A percentile compares a stretch with the other conserved stretches of the same genome.
Conservation (phyloP, 2,888 invertebrate species). For the Eretmocerus hayati region DNA sequence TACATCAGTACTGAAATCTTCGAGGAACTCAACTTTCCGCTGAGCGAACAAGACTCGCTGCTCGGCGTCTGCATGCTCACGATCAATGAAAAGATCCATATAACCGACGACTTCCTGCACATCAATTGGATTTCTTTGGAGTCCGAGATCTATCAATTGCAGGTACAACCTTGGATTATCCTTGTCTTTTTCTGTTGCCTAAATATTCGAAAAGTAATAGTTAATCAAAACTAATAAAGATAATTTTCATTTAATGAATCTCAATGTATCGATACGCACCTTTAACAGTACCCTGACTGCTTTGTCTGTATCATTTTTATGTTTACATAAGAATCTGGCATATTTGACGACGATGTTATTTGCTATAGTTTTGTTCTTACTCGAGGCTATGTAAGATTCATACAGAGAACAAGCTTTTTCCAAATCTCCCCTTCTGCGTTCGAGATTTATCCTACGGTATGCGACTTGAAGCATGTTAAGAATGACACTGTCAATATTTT, state of each 20-base stretch:
- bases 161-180: slow-evolving; percentile 78
- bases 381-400: slow-evolving; percentile 71
- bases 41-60: slow-evolving; percentile 82
- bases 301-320: slow-evolving; percentile 52
- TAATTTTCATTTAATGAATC: not conserved
- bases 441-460: slow-evolving; percentile 79
- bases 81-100: slow-evolving; percentile 71
- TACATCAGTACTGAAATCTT: slow-evolving; percentile 83
- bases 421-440: slow-evolving; percentile 73
- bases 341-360: slow-evolving; percentile 84
- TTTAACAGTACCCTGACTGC: slow-evolving; percentile 48
- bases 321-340: slow-evolving; percentile 82
- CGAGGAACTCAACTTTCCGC: slow-evolving; percentile 89
- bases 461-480: slow-evolving; percentile 78
- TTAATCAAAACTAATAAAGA: slow-evolving; percentile 3
- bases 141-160: slow-evolving; percentile 79
- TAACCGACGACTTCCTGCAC: slow-evolving; percentile 52
- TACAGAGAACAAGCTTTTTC: slow-evolving; percentile 73
- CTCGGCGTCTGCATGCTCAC: slow-evolving; percentile 69
- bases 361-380: slow-evolving; percentile 70
- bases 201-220: slow-evolving; percentile 7
- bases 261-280: slow-evolving; percentile 23
- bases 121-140: slow-evolving; percentile 69
- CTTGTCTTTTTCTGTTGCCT: slow-evolving; percentile 72
- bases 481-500: slow-evolving; percentile 74